Conservation (phyloP, 2,888 invertebrate species). For the Oligia strigilis region DNA sequence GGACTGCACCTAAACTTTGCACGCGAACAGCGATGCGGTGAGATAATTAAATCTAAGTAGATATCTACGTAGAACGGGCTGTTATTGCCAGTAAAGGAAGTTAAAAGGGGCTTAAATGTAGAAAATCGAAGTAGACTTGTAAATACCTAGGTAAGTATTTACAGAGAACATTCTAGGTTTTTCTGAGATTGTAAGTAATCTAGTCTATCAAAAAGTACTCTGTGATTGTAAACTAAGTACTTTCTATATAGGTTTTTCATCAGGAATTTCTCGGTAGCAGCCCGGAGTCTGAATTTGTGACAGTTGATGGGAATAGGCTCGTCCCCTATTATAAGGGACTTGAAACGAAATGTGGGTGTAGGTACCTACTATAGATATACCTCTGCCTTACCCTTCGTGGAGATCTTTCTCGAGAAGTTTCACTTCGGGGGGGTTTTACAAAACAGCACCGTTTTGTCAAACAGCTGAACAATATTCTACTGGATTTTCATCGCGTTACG, state of each 20-base stretch:
- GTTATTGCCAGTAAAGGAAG: not conserved
- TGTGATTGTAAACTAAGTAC: not conserved
- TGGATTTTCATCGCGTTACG: no score
- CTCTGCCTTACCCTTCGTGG: no score
- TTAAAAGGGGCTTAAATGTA: no score
- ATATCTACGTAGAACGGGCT: not conserved
- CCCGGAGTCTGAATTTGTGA: not conserved
- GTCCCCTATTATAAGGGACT: no score
- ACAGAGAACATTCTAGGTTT: no score
- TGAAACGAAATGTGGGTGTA: not conserved
- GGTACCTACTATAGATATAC: not conserved
- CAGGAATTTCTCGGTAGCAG: not conserved
- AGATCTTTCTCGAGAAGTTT: not conserved
- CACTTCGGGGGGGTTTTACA: no score
- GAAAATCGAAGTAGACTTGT: not conserved
- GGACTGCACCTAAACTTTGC: slow-evolving; percentile 66
- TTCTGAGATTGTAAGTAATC: not conserved
- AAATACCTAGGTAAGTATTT: not conserved
- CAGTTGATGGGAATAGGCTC: not conserved
- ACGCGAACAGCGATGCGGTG: slow-evolving; percentile 56
- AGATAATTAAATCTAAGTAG: slow-evolving; percentile 18
- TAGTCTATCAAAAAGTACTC: no score
- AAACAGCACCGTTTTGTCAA: no score
- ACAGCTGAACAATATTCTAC: no score
- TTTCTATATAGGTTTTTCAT: not conserved